A percentile compares a stretch with the other conserved stretches of the same genome.
Evolutionary conservation across 2,113 vertebrate genomes (phyloP).

Genomic region (Eulemur macaco): DNA sequence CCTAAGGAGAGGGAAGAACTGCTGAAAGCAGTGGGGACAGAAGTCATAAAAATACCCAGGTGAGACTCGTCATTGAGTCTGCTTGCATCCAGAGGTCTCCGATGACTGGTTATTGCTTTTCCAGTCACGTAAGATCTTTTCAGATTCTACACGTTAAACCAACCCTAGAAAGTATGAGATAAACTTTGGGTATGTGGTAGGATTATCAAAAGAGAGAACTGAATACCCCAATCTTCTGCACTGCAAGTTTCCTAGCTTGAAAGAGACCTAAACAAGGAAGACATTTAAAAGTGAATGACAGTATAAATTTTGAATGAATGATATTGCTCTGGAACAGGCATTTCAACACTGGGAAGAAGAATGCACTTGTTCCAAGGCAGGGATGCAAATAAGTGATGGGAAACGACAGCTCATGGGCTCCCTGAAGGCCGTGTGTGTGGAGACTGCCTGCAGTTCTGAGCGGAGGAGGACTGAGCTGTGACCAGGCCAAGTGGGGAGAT

Average conservation of each 20-base stretch:
- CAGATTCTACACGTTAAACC: background rate
- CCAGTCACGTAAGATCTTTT: background rate
- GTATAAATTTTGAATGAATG: background rate
- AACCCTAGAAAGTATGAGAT: background rate
- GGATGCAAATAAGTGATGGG: background rate
- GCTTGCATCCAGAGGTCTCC: background rate
- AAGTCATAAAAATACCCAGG: background rate
- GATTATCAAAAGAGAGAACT: background rate
- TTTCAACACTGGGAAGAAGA: background rate
- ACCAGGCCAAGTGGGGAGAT: background rate
- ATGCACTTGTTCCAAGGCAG: background rate
- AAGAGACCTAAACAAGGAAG: background rate
- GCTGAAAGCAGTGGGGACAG: background rate
- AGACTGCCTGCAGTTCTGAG: background rate
- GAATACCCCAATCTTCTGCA: background rate
- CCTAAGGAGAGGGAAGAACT: background rate
- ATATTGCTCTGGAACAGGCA: background rate
- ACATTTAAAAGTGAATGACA: background rate
- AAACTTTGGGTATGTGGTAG: background rate
- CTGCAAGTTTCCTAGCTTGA: background rate
- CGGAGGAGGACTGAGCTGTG: background rate
- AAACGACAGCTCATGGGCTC: background rate
- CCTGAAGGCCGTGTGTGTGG: background rate
- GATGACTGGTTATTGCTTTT: background rate
- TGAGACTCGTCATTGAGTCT: background rate